Conservation (phyloP, 1,140 invertebrate species). For the Drosophila orena region DNA sequence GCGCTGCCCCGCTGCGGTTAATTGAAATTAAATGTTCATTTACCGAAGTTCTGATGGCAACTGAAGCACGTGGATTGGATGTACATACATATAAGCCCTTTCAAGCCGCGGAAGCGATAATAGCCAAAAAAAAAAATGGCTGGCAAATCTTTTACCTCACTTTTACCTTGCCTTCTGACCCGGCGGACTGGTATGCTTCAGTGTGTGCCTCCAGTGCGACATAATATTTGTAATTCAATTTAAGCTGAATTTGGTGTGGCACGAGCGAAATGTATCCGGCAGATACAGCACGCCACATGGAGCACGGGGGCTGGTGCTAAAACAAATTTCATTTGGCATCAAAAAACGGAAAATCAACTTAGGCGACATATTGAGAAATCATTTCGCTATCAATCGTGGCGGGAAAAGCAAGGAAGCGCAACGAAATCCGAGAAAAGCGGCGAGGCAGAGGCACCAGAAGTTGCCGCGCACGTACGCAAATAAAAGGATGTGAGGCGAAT, state of each 20-base stretch:
- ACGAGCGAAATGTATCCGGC: constrained; percentile 41
- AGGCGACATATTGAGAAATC: constrained; percentile 69
- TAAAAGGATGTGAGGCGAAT: constrained; percentile 79
- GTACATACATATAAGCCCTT: not conserved
- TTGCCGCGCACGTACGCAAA: constrained; percentile 72
- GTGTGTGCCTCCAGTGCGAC: not conserved
- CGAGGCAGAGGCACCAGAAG: not conserved
- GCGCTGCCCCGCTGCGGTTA: constrained; percentile 11
- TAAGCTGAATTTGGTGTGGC: constrained; percentile 5
- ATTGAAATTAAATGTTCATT: constrained; percentile 48
- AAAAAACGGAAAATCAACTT: constrained; percentile 62
- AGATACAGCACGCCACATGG: constrained; percentile 2
- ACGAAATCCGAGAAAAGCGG: constrained; percentile 1
- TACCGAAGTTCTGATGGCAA: constrained; percentile 47
- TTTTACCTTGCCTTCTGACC: not conserved
- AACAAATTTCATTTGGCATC: constrained; percentile 57
- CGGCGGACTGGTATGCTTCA: not conserved
- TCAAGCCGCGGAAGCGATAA: constrained; percentile 11
- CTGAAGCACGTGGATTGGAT: constrained; percentile 19
- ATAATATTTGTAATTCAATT: constrained; percentile 62
- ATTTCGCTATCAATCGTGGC: constrained; percentile 68
- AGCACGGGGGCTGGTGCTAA: not conserved
- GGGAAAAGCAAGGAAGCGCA: not conserved
- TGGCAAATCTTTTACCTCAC: constrained; percentile 36
- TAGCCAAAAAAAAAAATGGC: constrained; percentile 19